A percentile compares a stretch with the other conserved stretches of the same genome.
Conservation (phyloP, 2,888 invertebrate species). For the Meloe dianella region DNA sequence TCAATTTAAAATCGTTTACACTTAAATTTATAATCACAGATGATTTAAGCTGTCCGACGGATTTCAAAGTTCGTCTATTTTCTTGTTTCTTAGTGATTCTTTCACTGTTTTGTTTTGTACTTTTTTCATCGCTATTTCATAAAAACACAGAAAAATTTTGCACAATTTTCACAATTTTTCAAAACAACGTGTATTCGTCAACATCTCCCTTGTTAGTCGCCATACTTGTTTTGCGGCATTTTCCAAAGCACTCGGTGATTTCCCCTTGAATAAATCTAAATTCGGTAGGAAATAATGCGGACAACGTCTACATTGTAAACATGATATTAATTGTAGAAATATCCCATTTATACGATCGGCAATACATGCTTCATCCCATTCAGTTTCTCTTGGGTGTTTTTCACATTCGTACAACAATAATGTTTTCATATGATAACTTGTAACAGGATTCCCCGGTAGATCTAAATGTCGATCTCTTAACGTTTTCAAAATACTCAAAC, state of each 20-base stretch:
- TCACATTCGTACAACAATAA: constrained; percentile 85
- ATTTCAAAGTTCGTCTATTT: neutral
- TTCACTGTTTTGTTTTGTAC: constrained; percentile 5
- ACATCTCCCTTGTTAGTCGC: constrained; percentile 77
- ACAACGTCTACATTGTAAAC: constrained; percentile 82
- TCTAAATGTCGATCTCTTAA: constrained; percentile 80
- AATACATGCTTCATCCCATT: constrained; percentile 82
- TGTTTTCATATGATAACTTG: constrained; percentile 78
- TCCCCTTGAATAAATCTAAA: constrained; percentile 81
- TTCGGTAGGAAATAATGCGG: constrained; percentile 86
- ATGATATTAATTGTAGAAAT: constrained; percentile 82
- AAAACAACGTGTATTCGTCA: constrained; percentile 79
- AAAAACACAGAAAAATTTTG: neutral
- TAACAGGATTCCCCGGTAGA: constrained; percentile 76
- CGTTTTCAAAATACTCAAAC: constrained; percentile 79
- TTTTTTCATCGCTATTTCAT: neutral
- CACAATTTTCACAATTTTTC: constrained; percentile 68
- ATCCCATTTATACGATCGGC: constrained; percentile 84
- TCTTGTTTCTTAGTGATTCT: neutral
- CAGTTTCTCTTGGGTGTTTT: constrained; percentile 80
- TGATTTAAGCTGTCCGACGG: neutral
- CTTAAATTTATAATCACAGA: constrained; percentile 3
- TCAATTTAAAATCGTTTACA: constrained; percentile 2
- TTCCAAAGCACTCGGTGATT: constrained; percentile 76
- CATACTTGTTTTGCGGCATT: constrained; percentile 83